Evolutionary conservation across 37 sponge, comb jelly and placozoan species (phyloP), one percentile per base, ranked within the genome.

Genomic region (Diacarnus erythraeanus): DNA sequence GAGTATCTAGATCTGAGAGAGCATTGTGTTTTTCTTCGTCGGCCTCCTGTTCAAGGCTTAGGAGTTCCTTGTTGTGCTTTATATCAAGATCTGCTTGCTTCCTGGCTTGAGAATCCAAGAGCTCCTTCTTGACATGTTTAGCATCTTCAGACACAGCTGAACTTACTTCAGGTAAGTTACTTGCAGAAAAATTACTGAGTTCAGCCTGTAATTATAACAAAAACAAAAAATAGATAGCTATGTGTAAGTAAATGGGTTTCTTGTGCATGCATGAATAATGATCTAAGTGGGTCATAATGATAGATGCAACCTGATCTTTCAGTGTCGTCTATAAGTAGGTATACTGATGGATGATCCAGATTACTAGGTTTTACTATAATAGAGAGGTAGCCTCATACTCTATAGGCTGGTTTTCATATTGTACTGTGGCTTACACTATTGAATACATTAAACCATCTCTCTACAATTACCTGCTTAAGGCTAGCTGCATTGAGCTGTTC

Each of bases 91-190:
- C 10, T 8, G 23, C 39, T 36, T 69, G 71, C 23, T 64, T 8
- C 26, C 26, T n/a, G 17, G 26, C 29, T 21, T 64, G 65, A n/a
- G 65, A 64, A 10, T 64, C 65, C 9, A 64, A 30, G 20, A 64
- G 27, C 27, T n/a, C n/a, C 25, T 10, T n/a, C 27, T 30, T 64
- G 20, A 30, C 65, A n/a, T 64, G 65, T 30, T 64, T 12, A 25
- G 65, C 65, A n/a, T 25, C 65, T 64, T 64, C 65, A n/a, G 65
- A 64, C 29, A 27, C 65, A 64, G 65, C 65, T n/a, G n/a, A n/a
- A 64, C 26, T 30, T 27, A 64, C 65, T 64, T 25, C 65, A 27
- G 65, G 65, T 64, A 64, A 30, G 20, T 10, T 9, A 25, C 29
- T 64, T 12, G 65, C 25, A 21, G 26, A 27, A n/a, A n/a, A n/a